Conservation (phyloP, 2,113 vertebrate species). For the Prochilodus magdalenae region DNA sequence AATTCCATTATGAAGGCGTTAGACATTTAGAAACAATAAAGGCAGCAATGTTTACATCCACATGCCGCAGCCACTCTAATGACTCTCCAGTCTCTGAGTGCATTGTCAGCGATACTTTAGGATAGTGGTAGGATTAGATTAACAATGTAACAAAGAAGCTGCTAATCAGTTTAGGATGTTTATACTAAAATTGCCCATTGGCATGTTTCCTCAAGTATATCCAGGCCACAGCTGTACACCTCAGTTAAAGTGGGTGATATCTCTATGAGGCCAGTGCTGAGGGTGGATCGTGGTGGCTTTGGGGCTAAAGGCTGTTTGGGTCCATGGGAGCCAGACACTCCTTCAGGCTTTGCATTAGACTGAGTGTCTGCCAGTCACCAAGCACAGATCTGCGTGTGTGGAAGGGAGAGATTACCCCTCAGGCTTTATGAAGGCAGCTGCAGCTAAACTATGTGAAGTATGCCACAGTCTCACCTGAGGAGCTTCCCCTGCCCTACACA, state of each 20-base stretch:
- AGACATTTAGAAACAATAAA: too few relatives aligned
- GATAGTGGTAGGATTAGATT: neutral
- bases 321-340: slow-evolving; percentile 9
- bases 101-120: neutral
- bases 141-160: neutral
- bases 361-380: neutral
- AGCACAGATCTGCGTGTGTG: slow-evolving; percentile 1
- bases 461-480: slow-evolving; percentile 59
- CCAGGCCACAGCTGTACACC: neutral
- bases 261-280: slow-evolving; percentile 11
- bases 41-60: too few relatives aligned
- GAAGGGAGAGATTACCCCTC: slow-evolving; percentile 1
- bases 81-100: too few relatives aligned
- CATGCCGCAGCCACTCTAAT: too few relatives aligned
- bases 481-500: slow-evolving; percentile 25
- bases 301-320: neutral
- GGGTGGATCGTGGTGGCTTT: neutral
- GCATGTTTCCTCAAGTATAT: neutral
- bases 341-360: neutral
- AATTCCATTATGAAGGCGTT: too few relatives aligned
- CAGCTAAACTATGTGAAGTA: slow-evolving; percentile 56
- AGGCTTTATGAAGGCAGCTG: slow-evolving; percentile 54
- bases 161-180: neutral
- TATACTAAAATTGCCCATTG: neutral
- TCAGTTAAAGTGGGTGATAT: neutral